phyloP scores from a whole-genome alignment of 2,888 invertebrate species.

The Cryptosula pallasiana region DNA sequence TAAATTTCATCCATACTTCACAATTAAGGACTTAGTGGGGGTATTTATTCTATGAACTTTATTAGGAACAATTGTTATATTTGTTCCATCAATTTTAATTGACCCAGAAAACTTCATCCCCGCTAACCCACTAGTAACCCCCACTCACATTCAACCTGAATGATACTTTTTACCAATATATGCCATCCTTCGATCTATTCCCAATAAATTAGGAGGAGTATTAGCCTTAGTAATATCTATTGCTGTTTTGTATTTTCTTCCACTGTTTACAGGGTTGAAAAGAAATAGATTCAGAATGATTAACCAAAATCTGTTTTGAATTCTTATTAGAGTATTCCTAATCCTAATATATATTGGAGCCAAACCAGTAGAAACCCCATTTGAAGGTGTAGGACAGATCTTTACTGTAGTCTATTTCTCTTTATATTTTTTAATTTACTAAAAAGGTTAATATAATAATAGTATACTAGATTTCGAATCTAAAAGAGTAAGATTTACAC shows the following conservation, averaged over 20 bases:
- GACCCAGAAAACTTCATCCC: constrained; percentile 72
- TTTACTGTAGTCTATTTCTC: constrained; percentile 31
- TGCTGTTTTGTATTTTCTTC: constrained; percentile 63
- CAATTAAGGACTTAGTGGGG: constrained; percentile 60
- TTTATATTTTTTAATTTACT: neutral
- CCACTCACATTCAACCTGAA: constrained; percentile 74
- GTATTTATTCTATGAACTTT: constrained; percentile 27
- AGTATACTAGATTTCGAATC: neutral
- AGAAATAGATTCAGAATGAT: constrained; percentile 58
- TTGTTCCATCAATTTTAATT: constrained; percentile 62
- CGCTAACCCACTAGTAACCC: constrained; percentile 66
- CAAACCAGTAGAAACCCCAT: constrained; percentile 66
- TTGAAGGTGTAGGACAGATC: constrained; percentile 36
- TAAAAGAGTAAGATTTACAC: neutral
- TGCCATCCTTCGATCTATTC: constrained; percentile 73
- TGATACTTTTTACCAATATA: constrained; percentile 80
- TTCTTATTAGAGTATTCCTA: constrained; percentile 58
- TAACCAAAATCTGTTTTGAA: constrained; percentile 56
- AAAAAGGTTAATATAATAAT: neutral
- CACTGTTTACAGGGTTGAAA: constrained; percentile 57
- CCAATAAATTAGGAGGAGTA: constrained; percentile 74
- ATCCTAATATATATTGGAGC: constrained; percentile 70
- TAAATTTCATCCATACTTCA: constrained; percentile 65
- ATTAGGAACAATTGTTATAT: constrained; percentile 57
- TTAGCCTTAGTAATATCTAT: constrained; percentile 65